phyloP scores from a whole-genome alignment of 2,888 invertebrate genomes.

The Parnassius orleans region DNA sequence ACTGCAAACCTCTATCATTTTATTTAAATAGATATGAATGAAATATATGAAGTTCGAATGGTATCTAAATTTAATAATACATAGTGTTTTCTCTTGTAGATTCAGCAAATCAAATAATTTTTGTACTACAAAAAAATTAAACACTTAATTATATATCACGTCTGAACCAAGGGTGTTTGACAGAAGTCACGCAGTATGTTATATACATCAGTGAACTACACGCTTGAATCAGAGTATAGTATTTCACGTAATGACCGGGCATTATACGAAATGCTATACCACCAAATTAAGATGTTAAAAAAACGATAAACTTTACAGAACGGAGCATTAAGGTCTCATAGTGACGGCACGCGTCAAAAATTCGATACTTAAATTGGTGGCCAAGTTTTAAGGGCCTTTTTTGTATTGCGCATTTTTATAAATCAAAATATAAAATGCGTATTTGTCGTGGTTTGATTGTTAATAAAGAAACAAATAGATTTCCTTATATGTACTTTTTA shows the following conservation, averaged over 20 bases:
- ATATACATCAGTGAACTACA: conserved; percentile 1
- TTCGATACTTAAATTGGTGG: conserved; percentile 41
- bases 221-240: conserved; percentile 15
- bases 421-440: too few species aligned
- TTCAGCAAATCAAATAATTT: too few species aligned
- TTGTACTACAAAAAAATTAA: too few species aligned
- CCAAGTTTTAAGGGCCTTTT: conserved; percentile 10
- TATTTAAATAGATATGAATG: too few species aligned
- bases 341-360: conserved; percentile 40
- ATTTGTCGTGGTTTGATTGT: too few species aligned
- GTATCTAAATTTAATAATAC: too few species aligned
- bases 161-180: conserved; percentile 12
- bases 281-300: conserved; percentile 27
- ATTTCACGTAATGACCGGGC: conserved; percentile 26
- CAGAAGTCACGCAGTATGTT: conserved; percentile 15
- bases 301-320: conserved; percentile 25
- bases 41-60: too few species aligned
- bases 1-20: too few species aligned
- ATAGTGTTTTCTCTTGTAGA: too few species aligned
- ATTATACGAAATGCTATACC: conserved; percentile 31
- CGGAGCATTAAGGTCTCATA: conserved; percentile 26
- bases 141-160: conserved; percentile 1
- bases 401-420: conserved; percentile 10
- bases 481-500: too few species aligned
- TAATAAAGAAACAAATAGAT: too few species aligned